A percentile compares a stretch with the other conserved stretches of the same genome.
Evolutionary conservation across 2,113 vertebrate genomes (phyloP).

Genomic region (Pagrus major): DNA sequence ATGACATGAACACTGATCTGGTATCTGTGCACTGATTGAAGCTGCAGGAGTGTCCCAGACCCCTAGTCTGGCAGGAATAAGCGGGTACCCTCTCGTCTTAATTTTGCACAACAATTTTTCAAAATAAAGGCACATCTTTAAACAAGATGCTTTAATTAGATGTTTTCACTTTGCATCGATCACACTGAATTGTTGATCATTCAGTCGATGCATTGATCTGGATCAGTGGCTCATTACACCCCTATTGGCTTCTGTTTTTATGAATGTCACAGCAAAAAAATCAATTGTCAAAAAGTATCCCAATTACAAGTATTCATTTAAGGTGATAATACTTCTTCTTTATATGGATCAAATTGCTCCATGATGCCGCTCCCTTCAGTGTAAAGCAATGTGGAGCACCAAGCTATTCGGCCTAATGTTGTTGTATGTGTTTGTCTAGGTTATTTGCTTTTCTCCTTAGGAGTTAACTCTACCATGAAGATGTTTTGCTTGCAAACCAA

Average conservation of each 20-base stretch:
- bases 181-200: too few relatives aligned
- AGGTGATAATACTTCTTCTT: not conserved
- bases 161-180: too few relatives aligned
- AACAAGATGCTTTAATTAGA: too few relatives aligned
- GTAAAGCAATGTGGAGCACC: not conserved
- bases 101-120: too few relatives aligned
- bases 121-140: too few relatives aligned
- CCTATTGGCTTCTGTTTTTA: too few relatives aligned
- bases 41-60: not conserved
- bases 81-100: too few relatives aligned
- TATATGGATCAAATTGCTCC: not conserved
- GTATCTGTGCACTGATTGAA: constrained; percentile 1
- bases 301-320: not conserved
- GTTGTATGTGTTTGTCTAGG: not conserved
- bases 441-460: constrained; percentile 12
- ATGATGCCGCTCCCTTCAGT: not conserved
- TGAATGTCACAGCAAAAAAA: not conserved
- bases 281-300: not conserved
- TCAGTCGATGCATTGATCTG: too few relatives aligned
- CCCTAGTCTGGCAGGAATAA: constrained; percentile 19
- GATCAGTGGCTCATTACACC: too few relatives aligned
- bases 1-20: not conserved
- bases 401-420: not conserved
- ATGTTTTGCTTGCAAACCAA: constrained; percentile 27
- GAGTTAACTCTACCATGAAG: not conserved